A percentile compares a stretch with the other conserved stretches of the same genome.
phyloP scores from a whole-genome alignment of 92 coral and sea anemone species.

The Anthopleura xanthogrammica region DNA sequence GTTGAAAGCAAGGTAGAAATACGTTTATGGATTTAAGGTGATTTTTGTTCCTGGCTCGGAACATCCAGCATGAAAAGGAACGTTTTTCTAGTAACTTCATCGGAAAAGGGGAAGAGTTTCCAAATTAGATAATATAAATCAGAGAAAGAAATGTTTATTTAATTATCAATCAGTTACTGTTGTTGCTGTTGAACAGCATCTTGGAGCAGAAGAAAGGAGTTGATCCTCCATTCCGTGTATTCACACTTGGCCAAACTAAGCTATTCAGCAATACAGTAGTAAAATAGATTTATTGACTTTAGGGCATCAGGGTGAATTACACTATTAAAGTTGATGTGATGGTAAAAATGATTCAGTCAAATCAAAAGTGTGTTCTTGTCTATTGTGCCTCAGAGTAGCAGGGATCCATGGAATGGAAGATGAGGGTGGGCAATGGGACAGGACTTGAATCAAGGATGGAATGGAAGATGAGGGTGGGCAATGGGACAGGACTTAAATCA shows the following conservation, averaged over 20 bases:
- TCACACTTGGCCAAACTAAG: constrained; percentile 14
- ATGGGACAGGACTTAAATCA: no score
- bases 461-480: no score
- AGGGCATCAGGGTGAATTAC: constrained; percentile 12
- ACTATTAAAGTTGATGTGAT: constrained; percentile 10
- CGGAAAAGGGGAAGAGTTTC: neutral
- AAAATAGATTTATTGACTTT: constrained; percentile 3
- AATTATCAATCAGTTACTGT: constrained; percentile 19
- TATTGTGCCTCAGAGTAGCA: neutral
- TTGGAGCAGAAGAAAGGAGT: constrained; percentile 26
- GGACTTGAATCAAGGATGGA: no score
- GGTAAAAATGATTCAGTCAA: constrained; percentile 8
- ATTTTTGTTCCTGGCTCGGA: neutral
- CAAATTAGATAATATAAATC: constrained; percentile 11
- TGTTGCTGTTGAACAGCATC: constrained; percentile 46
- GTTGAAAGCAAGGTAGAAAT: no score
- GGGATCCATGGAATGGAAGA: neutral
- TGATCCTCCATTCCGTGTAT: constrained; percentile 33
- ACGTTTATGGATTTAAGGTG: neutral
- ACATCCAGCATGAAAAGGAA: neutral
- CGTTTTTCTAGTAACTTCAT: neutral
- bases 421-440: no score
- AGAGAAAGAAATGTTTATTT: constrained; percentile 25
- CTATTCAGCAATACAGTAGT: neutral
- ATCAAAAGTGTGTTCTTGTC: neutral